phyloP scores from a whole-genome alignment of 2,113 vertebrate species.

The Okapia johnstoni region DNA sequence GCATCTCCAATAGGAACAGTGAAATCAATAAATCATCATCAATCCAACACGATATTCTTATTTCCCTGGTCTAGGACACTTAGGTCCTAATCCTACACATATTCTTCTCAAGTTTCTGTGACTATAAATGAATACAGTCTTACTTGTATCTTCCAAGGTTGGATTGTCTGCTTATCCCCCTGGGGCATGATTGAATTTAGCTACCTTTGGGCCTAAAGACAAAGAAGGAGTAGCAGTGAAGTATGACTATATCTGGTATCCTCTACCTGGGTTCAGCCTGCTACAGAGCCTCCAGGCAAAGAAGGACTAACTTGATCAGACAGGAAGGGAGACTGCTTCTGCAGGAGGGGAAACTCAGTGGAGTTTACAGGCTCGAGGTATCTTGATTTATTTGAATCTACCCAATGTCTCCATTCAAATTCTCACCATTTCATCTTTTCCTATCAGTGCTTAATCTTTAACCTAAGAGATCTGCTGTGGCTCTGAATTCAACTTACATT shows the following conservation, averaged over 20 bases:
- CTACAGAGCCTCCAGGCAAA: not conserved
- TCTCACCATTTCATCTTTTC: not conserved
- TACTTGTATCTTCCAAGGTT: not conserved
- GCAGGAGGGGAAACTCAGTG: not conserved
- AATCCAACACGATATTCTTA: not conserved
- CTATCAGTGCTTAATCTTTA: not conserved
- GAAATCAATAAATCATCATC: not conserved
- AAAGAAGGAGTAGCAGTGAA: not conserved
- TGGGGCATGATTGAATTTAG: not conserved
- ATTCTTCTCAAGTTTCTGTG: not conserved
- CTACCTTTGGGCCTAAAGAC: not conserved
- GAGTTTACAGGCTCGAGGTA: not conserved
- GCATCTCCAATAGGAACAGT: not conserved
- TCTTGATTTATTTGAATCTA: not conserved
- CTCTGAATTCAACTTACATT: not conserved
- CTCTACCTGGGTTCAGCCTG: not conserved
- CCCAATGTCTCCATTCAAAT: not conserved
- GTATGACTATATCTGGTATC: not conserved
- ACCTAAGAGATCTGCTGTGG: not conserved
- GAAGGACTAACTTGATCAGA: not conserved
- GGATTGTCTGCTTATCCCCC: not conserved
- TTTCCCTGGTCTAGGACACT: not conserved
- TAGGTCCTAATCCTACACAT: not conserved
- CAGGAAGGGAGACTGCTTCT: not conserved
- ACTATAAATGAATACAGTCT: not conserved